These are phyloP conservation scores for Tridacna crocea DNA, from an alignment of 2,888 invertebrate genomes.

Conservation along the genomic window DNA sequence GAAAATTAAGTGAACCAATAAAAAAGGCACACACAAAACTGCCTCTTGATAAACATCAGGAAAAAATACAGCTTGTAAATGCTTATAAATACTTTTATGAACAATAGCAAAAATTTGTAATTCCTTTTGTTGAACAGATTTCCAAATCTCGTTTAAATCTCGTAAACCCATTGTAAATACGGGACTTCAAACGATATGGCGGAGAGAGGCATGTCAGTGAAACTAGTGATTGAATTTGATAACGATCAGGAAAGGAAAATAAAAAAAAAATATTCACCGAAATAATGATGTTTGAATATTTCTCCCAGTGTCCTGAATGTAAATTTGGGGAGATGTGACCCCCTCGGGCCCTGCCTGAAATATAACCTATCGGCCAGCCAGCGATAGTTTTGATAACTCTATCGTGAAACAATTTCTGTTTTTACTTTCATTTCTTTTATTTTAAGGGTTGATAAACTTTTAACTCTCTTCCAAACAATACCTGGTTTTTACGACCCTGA, in stretches of 20 bases:
- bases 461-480: no score
- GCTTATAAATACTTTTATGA: slow-evolving; percentile 54
- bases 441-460: neutral
- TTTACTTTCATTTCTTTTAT: slow-evolving; percentile 3
- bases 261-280: neutral
- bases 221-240: slow-evolving; percentile 12
- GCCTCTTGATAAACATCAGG: slow-evolving; percentile 46
- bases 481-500: no score
- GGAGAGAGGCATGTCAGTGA: slow-evolving; percentile 19
- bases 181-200: slow-evolving; percentile 27
- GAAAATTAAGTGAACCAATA: slow-evolving; percentile 26
- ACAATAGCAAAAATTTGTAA: slow-evolving; percentile 57
- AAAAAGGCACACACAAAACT: slow-evolving; percentile 28
- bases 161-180: slow-evolving; percentile 36
- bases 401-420: slow-evolving; percentile 15
- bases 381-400: slow-evolving; percentile 15
- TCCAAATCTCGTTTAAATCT: slow-evolving; percentile 44
- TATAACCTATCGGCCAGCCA: slow-evolving; percentile 9
- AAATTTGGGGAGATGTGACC: neutral
- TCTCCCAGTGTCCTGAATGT: neutral
- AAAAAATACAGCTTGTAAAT: slow-evolving; percentile 40
- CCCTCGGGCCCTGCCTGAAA: neutral
- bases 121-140: slow-evolving; percentile 31
- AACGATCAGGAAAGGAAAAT: neutral
- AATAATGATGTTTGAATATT: neutral